Conservation (phyloP, 2,888 invertebrate species). For the Leptinotarsa rubiginosa region DNA sequence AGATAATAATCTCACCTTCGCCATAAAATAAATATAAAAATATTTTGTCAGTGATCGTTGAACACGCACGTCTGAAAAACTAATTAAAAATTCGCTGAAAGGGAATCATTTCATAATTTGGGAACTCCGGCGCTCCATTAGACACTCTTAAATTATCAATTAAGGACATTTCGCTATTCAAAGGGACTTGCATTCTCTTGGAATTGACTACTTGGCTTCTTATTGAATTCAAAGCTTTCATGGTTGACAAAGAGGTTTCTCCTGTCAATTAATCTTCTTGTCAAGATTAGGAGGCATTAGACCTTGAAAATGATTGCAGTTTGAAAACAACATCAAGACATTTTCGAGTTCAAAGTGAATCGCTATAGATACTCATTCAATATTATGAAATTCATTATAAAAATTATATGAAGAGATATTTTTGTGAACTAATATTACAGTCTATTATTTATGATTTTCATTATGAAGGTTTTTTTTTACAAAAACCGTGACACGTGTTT, state of each 20-base stretch:
- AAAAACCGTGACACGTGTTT: too few relatives aligned
- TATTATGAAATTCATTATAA: too few relatives aligned
- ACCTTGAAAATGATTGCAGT: background rate
- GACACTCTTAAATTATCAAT: constrained; percentile 22
- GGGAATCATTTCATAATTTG: constrained; percentile 1
- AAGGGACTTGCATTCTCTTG: constrained; percentile 14
- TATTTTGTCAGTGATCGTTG: background rate
- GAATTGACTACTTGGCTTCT: constrained; percentile 10
- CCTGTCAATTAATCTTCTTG: background rate
- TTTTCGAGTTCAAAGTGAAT: background rate
- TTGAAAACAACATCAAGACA: background rate
- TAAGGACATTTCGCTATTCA: constrained; percentile 18
- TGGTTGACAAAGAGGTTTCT: background rate
- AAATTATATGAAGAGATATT: too few relatives aligned
- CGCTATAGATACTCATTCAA: background rate
- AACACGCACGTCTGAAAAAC: background rate
- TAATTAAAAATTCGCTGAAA: constrained; percentile 1
- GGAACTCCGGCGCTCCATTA: constrained; percentile 12
- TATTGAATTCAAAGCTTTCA: constrained; percentile 18
- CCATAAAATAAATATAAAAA: too few relatives aligned
- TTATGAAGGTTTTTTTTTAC: too few relatives aligned
- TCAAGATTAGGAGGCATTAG: background rate
- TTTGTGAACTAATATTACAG: too few relatives aligned
- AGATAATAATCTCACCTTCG: too few relatives aligned
- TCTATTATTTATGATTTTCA: too few relatives aligned